Conservation (phyloP, 2,888 invertebrate species). For the Trimorus sp. region DNA sequence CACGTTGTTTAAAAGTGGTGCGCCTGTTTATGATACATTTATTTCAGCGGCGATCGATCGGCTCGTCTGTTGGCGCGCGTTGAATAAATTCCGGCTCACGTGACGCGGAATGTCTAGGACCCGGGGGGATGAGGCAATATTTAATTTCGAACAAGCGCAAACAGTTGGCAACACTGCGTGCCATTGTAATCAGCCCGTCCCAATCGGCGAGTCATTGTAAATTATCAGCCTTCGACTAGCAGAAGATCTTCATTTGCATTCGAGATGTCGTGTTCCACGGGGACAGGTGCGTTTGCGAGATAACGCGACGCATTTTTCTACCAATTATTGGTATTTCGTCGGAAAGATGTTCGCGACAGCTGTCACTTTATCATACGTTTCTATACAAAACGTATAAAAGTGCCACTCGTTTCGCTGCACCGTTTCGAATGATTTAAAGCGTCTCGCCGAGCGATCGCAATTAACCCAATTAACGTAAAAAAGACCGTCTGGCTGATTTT, state of each 20-base stretch:
- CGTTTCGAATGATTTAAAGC: conserved; percentile 20
- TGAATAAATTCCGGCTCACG: no score
- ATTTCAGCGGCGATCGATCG: no score
- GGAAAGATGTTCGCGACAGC: conserved; percentile 62
- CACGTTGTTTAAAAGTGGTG: no score
- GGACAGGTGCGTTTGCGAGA: conserved; percentile 73
- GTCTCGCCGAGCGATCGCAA: conserved; percentile 11
- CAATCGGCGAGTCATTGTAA: conserved; percentile 64
- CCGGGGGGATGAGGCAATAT: no score
- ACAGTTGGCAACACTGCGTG: conserved; percentile 33
- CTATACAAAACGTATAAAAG: conserved; percentile 35
- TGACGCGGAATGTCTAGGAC: no score
- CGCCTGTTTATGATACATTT: no score
- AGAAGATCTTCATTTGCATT: conserved; percentile 72
- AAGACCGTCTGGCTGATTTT: no score
- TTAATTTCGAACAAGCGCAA: conserved; percentile 3
- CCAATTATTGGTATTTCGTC: conserved; percentile 77
- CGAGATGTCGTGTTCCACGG: conserved; percentile 58
- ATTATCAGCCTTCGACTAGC: conserved; percentile 71
- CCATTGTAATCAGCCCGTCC: conserved; percentile 48
- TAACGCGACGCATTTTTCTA: conserved; percentile 73
- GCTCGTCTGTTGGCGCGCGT: no score
- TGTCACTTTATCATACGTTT: conserved; percentile 62
- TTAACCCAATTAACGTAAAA: conserved; percentile 18
- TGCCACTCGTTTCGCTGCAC: conserved; percentile 1